These are phyloP conservation scores for Dicroscelio sp. DNA, from an alignment of 2,888 invertebrate species.

Conservation along the genomic window DNA sequence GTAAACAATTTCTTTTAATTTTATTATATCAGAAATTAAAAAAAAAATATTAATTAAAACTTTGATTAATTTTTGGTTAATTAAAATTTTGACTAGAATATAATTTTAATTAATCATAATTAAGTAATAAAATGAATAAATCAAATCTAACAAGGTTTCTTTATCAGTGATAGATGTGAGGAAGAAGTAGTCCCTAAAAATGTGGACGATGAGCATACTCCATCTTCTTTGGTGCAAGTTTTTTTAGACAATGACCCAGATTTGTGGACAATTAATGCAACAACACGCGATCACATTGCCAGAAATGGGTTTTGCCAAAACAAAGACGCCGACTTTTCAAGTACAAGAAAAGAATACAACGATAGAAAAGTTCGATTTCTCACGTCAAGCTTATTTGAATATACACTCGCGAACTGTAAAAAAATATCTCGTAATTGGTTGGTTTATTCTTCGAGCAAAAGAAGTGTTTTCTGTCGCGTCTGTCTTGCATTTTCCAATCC, in stretches of 20 bases:
- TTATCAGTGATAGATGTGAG: neutral
- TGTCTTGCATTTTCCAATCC: conserved; percentile 39
- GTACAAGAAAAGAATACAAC: conserved; percentile 36
- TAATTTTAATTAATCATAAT: no score
- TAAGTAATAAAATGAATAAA: no score
- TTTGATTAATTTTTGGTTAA: neutral
- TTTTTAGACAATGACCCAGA: conserved; percentile 20
- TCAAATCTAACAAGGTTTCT: neutral
- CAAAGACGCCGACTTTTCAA: conserved; percentile 39
- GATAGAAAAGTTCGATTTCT: conserved; percentile 38
- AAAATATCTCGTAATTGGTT: conserved; percentile 43
- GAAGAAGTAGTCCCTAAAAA: conserved; percentile 21
- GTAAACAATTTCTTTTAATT: no score
- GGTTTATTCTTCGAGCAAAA: conserved; percentile 43
- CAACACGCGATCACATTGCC: conserved; percentile 21
- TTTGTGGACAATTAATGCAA: conserved; percentile 27
- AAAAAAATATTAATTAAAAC: no score
- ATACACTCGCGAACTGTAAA: conserved; percentile 38
- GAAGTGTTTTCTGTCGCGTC: conserved; percentile 52
- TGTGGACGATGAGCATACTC: neutral
- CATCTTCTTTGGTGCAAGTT: conserved; percentile 8
- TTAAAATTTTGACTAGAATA: neutral
- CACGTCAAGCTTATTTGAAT: conserved; percentile 51
- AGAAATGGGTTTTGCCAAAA: conserved; percentile 29
- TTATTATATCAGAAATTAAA: no score